phyloP scores from a whole-genome alignment of 2,797 vertebrate species.

The Xiphophorus birchmanni region DNA sequence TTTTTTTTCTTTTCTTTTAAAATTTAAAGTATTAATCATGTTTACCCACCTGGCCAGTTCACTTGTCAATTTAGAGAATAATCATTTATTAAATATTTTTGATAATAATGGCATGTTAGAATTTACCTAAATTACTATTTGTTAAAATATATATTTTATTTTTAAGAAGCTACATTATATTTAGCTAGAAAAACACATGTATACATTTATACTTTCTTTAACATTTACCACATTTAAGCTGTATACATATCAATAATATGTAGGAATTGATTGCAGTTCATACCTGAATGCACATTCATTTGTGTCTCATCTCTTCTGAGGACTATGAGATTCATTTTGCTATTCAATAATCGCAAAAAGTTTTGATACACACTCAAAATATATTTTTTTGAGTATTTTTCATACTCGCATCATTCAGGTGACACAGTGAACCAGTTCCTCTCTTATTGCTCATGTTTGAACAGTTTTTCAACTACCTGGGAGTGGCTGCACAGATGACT shows the following conservation, averaged over 20 bases:
- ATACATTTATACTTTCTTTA: too few relatives aligned
- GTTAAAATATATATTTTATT: background rate
- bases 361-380: conserved; percentile 1
- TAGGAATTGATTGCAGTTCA: background rate
- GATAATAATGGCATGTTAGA: background rate
- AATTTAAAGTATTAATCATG: background rate
- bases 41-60: background rate
- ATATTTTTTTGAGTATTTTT: conserved; percentile 29
- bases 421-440: conserved; percentile 13
- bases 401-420: conserved; percentile 8
- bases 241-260: background rate
- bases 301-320: background rate
- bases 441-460: conserved; percentile 21
- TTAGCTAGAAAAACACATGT: background rate
- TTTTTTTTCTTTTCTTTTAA: background rate
- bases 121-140: background rate
- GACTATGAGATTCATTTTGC: conserved; percentile 15
- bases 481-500: conserved; percentile 41
- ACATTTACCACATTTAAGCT: background rate
- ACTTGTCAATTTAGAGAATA: background rate
- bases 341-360: conserved; percentile 21
- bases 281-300: background rate
- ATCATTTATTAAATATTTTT: background rate
- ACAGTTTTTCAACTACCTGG: conserved; percentile 44
- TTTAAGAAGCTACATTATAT: background rate